These are phyloP conservation scores for Tragelaphus buxtoni DNA, from an alignment of 2,113 vertebrate species.

Conservation along the genomic window DNA sequence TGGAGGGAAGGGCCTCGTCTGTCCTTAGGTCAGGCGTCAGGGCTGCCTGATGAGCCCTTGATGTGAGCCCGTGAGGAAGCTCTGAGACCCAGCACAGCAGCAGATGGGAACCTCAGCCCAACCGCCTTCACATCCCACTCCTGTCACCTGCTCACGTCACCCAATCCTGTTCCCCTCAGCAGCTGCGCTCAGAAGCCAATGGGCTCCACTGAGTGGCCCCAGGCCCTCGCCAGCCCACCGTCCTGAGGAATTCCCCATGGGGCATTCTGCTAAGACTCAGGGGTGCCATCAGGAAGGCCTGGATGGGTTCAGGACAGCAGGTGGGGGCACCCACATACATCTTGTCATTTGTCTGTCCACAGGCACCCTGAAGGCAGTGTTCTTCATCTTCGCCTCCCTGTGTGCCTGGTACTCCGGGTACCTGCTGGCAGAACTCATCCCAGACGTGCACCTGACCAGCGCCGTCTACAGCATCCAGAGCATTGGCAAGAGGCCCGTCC, in stretches of 20 bases:
- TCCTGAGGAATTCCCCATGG: not conserved
- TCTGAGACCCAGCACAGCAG: not conserved
- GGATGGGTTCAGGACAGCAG: not conserved
- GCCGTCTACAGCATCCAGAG: conserved; percentile 48
- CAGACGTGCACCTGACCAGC: not conserved
- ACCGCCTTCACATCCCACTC: not conserved
- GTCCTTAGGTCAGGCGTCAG: not conserved
- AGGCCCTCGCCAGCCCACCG: rapidly evolving
- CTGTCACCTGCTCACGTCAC: rapidly evolving
- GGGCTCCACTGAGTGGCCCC: not conserved
- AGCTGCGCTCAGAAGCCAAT: not conserved
- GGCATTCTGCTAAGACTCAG: not conserved
- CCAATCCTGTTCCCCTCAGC: not conserved
- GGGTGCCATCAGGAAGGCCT: not conserved
- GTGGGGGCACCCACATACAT: not conserved
- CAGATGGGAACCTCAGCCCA: not conserved
- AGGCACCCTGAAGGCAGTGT: conserved; percentile 61
- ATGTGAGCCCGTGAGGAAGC: not conserved
- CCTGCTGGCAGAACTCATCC: conserved; percentile 40
- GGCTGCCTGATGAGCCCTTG: rapidly evolving
- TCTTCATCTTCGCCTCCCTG: conserved; percentile 33
- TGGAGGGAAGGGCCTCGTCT: not conserved
- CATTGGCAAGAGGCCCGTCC: conserved; percentile 54
- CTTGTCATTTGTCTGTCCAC: not conserved
- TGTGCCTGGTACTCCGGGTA: conserved; percentile 79